Conservation (phyloP, 2,797 vertebrate genomes). For the Amphiprion clarkii region DNA sequence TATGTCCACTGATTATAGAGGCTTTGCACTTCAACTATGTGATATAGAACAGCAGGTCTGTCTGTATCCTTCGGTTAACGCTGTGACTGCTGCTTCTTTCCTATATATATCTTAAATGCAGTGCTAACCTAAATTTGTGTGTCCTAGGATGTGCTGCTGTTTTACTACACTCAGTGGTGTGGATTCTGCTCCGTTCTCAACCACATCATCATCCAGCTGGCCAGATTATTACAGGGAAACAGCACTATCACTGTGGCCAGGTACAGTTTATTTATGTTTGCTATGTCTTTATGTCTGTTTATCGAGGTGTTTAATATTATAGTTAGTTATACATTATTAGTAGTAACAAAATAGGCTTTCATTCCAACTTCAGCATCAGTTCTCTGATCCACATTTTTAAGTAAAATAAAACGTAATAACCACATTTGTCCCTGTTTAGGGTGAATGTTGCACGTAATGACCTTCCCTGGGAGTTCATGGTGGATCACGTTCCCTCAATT, state of each 20-base stretch:
- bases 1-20: too few species aligned
- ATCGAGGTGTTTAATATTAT: neutral
- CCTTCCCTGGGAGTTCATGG: slow-evolving; percentile 99
- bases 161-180: slow-evolving; percentile 87
- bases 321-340: too few species aligned
- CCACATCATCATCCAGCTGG: slow-evolving; percentile 88
- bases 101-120: too few species aligned
- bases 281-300: neutral
- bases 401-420: neutral
- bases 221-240: slow-evolving; percentile 89
- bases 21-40: too few species aligned
- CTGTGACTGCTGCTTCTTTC: too few species aligned
- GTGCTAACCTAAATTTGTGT: neutral
- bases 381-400: neutral
- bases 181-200: slow-evolving; percentile 84
- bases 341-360: too few species aligned
- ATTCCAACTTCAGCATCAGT: neutral
- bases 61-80: too few species aligned
- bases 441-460: slow-evolving; percentile 94
- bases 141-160: slow-evolving; percentile 89
- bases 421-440: slow-evolving; percentile 74
- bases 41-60: too few species aligned
- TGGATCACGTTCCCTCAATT: slow-evolving; percentile 92
- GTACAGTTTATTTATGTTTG: slow-evolving; percentile 73
- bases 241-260: slow-evolving; percentile 89